These are phyloP conservation scores for Apeltes quadracus DNA, from an alignment of 2,113 vertebrate species.

Conservation along the genomic window DNA sequence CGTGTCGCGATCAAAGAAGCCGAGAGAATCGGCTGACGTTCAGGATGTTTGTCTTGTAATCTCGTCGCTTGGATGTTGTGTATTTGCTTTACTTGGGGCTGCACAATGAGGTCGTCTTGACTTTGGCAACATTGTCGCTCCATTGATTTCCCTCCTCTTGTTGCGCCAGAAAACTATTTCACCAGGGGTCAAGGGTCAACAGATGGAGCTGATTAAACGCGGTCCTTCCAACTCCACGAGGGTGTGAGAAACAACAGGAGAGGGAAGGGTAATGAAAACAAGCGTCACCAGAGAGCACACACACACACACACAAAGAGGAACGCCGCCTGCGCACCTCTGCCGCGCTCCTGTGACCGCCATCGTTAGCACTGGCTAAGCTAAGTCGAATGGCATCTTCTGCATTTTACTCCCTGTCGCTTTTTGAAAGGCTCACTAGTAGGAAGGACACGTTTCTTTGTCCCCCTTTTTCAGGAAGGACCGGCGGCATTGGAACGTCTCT, in stretches of 20 bases:
- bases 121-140: background rate
- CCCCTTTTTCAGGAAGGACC: background rate
- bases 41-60: conserved; percentile 19
- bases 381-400: too few species aligned
- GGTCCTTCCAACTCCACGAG: conserved; percentile 1
- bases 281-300: too few species aligned
- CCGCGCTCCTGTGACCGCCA: too few species aligned
- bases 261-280: background rate
- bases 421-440: too few species aligned
- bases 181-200: conserved; percentile 31
- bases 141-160: conserved; percentile 41
- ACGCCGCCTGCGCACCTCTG: too few species aligned
- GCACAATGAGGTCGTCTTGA: conserved; percentile 17
- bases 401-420: too few species aligned
- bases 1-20: conserved; percentile 36
- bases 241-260: background rate
- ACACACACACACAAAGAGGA: too few species aligned
- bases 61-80: background rate
- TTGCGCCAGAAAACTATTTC: conserved; percentile 3
- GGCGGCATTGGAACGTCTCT: background rate
- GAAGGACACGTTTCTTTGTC: background rate
- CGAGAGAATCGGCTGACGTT: background rate
- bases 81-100: background rate
- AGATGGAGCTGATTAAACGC: conserved; percentile 30
- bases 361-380: too few species aligned